Conservation (phyloP, 2,888 invertebrate genomes). For the Gasteruption jaculator region DNA sequence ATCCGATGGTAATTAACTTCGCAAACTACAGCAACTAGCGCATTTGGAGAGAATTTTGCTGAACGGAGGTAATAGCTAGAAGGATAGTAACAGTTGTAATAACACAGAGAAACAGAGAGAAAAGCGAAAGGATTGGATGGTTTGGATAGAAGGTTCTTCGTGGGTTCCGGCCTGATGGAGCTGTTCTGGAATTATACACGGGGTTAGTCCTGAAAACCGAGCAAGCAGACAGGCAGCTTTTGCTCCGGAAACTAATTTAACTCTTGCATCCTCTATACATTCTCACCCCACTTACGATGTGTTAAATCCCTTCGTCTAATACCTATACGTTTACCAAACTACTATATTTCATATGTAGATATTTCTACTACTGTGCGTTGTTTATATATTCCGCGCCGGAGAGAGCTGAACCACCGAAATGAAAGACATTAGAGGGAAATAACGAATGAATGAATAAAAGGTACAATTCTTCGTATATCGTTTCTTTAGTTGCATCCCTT, state of each 20-base stretch:
- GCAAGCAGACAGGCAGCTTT: constrained; percentile 38
- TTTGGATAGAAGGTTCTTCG: constrained; percentile 30
- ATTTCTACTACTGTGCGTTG: too few species aligned
- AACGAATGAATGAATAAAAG: too few species aligned
- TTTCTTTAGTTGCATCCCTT: too few species aligned
- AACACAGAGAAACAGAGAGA: constrained; percentile 6
- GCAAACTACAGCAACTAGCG: constrained; percentile 36
- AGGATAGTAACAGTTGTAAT: not conserved
- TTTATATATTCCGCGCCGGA: too few species aligned
- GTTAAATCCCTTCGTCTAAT: too few species aligned
- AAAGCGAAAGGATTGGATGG: constrained; percentile 19
- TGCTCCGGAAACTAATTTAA: constrained; percentile 46
- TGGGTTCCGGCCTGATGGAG: constrained; percentile 38
- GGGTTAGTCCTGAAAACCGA: constrained; percentile 39
- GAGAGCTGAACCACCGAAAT: too few species aligned
- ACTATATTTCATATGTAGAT: too few species aligned
- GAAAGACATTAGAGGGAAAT: too few species aligned
- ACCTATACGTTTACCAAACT: too few species aligned
- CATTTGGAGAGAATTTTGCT: constrained; percentile 25
- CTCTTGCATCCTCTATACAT: constrained; percentile 34
- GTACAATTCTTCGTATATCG: too few species aligned
- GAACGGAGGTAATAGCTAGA: constrained; percentile 11
- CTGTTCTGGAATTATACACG: constrained; percentile 43
- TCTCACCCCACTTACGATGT: too few species aligned
- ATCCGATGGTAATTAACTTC: constrained; percentile 46